Evolutionary conservation across 1,140 invertebrate genomes (phyloP).

Genomic region (Drosophila malerkotliana): DNA sequence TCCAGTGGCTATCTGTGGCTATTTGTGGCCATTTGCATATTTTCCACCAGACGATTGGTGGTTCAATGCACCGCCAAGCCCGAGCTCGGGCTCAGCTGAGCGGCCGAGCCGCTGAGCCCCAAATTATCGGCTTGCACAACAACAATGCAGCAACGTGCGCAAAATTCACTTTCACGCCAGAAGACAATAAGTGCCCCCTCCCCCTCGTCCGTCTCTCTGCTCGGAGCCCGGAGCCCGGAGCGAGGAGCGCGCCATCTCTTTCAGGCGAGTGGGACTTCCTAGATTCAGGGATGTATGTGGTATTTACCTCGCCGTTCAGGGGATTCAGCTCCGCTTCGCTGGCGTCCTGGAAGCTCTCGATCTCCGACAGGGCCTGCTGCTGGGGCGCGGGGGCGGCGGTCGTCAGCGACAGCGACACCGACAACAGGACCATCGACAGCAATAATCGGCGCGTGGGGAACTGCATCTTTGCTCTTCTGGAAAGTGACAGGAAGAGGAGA

Average conservation of each 20-base stretch:
- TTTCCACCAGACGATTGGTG: background rate
- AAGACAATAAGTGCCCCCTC: constrained; percentile 1
- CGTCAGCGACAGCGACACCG: constrained; percentile 49
- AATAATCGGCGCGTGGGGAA: constrained; percentile 51
- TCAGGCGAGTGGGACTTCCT: background rate
- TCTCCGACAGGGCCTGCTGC: constrained; percentile 15
- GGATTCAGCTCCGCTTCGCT: constrained; percentile 76
- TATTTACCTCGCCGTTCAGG: constrained; percentile 79
- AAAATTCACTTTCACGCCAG: constrained; percentile 5
- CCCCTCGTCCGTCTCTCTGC: background rate
- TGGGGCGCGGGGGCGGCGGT: constrained; percentile 32
- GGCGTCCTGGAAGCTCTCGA: constrained; percentile 47
- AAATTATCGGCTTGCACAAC: constrained; percentile 6
- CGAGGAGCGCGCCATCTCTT: background rate
- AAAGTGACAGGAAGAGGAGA: constrained; percentile 6
- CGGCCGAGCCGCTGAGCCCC: background rate
- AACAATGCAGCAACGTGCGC: constrained; percentile 1
- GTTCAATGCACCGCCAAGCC: constrained; percentile 2
- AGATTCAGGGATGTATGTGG: background rate
- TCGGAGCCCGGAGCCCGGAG: too few relatives aligned
- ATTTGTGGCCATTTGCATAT: background rate
- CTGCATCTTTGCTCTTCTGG: constrained; percentile 44
- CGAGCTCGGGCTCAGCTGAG: background rate
- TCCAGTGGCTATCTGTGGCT: too few relatives aligned
- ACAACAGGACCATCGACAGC: constrained; percentile 47